A percentile compares a stretch with the other conserved stretches of the same genome.
Conservation (phyloP, 1,140 invertebrate species). For the Drosophila lacteicornis region DNA sequence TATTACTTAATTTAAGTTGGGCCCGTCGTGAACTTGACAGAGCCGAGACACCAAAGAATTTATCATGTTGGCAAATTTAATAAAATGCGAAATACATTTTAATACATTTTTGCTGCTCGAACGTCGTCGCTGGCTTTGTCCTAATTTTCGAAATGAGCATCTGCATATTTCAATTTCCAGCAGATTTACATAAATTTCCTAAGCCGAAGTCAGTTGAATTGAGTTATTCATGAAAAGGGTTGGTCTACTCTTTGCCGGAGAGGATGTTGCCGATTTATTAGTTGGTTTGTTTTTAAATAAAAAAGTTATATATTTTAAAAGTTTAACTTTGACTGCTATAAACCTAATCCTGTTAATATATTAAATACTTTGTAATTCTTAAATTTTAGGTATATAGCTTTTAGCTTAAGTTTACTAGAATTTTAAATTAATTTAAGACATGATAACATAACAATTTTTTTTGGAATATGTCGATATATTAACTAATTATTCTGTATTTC, state of each 20-base stretch:
- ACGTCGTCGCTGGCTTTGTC: conserved; percentile 33
- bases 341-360: no score
- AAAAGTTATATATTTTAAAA: background rate
- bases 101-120: conserved; percentile 53
- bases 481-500: no score
- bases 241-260: background rate
- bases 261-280: background rate
- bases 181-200: conserved; percentile 78
- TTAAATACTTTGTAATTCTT: no score
- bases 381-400: no score
- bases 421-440: no score
- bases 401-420: no score
- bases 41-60: conserved; percentile 55
- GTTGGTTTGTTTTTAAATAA: background rate
- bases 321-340: no score
- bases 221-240: conserved; percentile 78
- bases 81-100: conserved; percentile 78
- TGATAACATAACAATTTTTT: no score
- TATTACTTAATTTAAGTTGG: conserved; percentile 82
- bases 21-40: conserved; percentile 35
- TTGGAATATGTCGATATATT: no score
- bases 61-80: conserved; percentile 80
- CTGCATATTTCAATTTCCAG: conserved; percentile 80
- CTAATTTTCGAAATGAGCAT: conserved; percentile 70
- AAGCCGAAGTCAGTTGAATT: conserved; percentile 22